These are phyloP conservation scores for Hydrochoerus hydrochaeris DNA, from an alignment of 2,113 vertebrate genomes.

Conservation along the genomic window DNA sequence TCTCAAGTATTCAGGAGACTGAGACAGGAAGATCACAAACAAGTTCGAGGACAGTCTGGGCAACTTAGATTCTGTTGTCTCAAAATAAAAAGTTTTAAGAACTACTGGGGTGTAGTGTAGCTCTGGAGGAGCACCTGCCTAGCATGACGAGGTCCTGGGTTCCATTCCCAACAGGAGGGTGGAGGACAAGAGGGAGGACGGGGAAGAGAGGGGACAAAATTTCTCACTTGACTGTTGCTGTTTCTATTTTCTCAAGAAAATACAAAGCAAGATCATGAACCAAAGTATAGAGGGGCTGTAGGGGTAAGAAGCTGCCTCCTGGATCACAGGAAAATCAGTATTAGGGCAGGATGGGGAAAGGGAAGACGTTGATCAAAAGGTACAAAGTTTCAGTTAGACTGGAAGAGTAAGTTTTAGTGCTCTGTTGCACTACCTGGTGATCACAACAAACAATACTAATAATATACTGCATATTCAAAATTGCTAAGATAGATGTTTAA, in stretches of 20 bases:
- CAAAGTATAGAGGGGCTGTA: not conserved
- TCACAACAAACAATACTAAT: not conserved
- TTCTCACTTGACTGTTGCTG: not conserved
- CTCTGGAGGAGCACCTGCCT: not conserved
- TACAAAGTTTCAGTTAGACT: not conserved
- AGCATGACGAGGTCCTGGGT: not conserved
- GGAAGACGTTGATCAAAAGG: not conserved
- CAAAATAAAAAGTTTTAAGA: not conserved
- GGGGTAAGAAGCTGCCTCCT: not conserved
- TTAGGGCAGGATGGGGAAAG: not conserved
- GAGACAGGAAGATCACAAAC: not conserved
- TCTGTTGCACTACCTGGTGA: not conserved
- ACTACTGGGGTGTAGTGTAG: too few species aligned
- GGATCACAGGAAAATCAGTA: not conserved
- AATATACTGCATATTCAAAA: not conserved
- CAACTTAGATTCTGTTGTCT: not conserved
- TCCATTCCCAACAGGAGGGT: not conserved
- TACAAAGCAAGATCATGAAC: not conserved
- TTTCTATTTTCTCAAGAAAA: conserved; percentile 34
- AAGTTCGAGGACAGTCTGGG: not conserved
- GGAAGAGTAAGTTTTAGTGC: not conserved
- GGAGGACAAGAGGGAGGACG: not conserved
- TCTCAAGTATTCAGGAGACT: not conserved
- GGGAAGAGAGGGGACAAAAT: not conserved
- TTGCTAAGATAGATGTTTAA: not conserved